These are phyloP conservation scores for Orchesellides sinensis DNA, from an alignment of 2,888 invertebrate genomes.

Conservation along the genomic window DNA sequence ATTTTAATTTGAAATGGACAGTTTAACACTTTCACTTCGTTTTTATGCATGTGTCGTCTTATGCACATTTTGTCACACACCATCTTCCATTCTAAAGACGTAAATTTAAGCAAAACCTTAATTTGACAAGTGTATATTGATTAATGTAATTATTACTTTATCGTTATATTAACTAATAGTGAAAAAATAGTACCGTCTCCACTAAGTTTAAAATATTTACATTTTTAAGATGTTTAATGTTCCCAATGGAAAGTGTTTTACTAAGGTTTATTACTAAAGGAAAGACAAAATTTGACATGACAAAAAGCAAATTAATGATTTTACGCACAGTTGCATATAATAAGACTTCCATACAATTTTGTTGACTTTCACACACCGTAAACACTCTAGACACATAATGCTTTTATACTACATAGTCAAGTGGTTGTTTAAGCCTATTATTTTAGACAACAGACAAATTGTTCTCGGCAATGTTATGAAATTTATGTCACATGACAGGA, in stretches of 20 bases:
- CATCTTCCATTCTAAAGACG: neutral
- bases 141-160: neutral
- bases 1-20: constrained; percentile 6
- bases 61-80: too few relatives aligned
- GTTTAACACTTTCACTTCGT: constrained; percentile 1
- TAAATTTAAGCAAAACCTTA: neutral
- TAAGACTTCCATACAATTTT: neutral
- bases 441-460: constrained; percentile 4
- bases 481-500: too few relatives aligned
- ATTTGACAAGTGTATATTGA: neutral
- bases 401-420: neutral
- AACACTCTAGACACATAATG: too few relatives aligned
- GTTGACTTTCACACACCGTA: too few relatives aligned
- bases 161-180: neutral
- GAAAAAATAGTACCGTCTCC: neutral
- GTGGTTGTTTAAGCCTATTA: neutral
- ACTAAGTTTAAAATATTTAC: neutral
- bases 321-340: neutral
- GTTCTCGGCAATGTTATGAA: neutral
- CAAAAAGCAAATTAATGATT: constrained; percentile 3
- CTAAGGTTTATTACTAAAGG: neutral
- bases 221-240: neutral
- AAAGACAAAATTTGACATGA: neutral
- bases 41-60: neutral
- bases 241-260: neutral